Percentiles rank a stretch among this genome's conserved stretches.
Evolutionary conservation across 35 echinoderm and acorn worm species (phyloP).

Genomic region (Apostichopus californicus): DNA sequence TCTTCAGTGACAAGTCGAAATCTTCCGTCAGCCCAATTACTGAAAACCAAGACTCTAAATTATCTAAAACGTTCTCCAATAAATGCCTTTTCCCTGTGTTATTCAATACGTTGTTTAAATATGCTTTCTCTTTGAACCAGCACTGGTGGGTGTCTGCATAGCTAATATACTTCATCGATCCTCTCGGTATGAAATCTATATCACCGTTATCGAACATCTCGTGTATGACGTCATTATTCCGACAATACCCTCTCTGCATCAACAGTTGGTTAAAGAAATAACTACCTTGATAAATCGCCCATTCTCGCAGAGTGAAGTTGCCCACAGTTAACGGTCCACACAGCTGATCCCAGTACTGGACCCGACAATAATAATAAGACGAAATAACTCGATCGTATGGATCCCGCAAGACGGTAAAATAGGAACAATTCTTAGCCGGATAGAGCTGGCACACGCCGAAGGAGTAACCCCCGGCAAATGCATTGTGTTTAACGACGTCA

Average conservation of each 20-base stretch:
- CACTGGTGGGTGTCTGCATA: conserved; percentile 37
- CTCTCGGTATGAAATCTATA: not conserved
- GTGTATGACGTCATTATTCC: conserved; percentile 31
- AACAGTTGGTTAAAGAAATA: conserved; percentile 90
- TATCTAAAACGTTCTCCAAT: conserved; percentile 62
- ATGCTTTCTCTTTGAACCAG: conserved; percentile 84
- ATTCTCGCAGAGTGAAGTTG: conserved; percentile 78
- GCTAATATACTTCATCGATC: conserved; percentile 3
- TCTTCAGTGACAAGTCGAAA: conserved; percentile 78
- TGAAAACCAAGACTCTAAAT: conserved; percentile 88
- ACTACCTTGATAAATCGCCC: conserved; percentile 93
- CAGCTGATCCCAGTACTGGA: conserved; percentile 73
- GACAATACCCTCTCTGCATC: conserved; percentile 75
- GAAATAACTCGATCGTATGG: conserved; percentile 92
- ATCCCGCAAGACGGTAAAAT: conserved; percentile 91
- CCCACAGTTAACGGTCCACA: conserved; percentile 71
- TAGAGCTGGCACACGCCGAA: conserved; percentile 85
- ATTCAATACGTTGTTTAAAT: conserved; percentile 47
- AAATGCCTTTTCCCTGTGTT: conserved; percentile 45
- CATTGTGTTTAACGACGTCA: not conserved
- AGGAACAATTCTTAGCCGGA: conserved; percentile 65
- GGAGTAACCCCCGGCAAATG: conserved; percentile 73
- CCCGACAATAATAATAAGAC: conserved; percentile 79
- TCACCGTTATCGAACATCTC: not conserved
- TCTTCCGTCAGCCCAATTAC: conserved; percentile 79